phyloP scores from a whole-genome alignment of 2,113 vertebrate species.

The Mesitornis unicolor region DNA sequence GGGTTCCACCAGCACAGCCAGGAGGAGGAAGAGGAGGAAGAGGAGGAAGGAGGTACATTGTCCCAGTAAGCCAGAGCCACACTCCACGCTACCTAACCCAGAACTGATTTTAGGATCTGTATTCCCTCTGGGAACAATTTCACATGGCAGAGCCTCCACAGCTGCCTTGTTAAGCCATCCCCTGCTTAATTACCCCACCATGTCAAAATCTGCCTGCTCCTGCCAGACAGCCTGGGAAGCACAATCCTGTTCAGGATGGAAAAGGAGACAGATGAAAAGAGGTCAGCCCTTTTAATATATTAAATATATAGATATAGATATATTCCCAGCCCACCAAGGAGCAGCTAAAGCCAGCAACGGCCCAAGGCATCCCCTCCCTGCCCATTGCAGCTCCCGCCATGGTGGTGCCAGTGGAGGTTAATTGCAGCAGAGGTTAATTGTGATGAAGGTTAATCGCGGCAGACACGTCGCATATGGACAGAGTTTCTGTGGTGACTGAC shows the following conservation, averaged over 20 bases:
- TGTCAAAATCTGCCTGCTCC: neutral
- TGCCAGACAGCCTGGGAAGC: neutral
- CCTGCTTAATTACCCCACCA: neutral
- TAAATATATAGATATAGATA: no score
- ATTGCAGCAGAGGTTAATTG: constrained; percentile 16
- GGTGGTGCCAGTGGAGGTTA: neutral
- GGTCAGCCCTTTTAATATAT: no score
- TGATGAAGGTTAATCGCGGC: constrained; percentile 24
- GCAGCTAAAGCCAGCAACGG: neutral
- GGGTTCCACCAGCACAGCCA: rapidly evolving
- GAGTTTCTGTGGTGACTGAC: neutral
- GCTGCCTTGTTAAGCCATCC: neutral
- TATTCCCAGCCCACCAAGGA: neutral
- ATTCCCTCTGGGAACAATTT: neutral
- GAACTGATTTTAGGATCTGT: neutral
- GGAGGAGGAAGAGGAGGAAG: neutral
- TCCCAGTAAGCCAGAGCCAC: neutral
- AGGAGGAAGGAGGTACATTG: neutral
- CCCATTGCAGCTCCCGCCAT: rapidly evolving
- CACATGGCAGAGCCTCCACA: neutral
- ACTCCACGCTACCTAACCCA: neutral
- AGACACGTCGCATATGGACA: constrained; percentile 11
- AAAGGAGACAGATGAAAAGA: no score
- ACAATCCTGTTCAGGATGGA: neutral
- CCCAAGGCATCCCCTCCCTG: neutral